These are phyloP conservation scores for Cyprinodon brontotheroides DNA, from an alignment of 2,113 vertebrate genomes.

Conservation along the genomic window DNA sequence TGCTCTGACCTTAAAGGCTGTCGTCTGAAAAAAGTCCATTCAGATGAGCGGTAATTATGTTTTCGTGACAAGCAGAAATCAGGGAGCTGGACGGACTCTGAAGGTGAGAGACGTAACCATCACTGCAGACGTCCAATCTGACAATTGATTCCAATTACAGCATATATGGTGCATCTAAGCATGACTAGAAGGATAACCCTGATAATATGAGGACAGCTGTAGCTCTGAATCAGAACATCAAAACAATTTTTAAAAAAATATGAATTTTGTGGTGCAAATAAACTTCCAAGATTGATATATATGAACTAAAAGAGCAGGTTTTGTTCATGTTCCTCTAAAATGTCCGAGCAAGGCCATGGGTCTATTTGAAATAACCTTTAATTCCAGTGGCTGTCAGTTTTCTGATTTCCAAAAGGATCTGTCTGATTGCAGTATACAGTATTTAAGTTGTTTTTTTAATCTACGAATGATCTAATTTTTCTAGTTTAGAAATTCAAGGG, in stretches of 20 bases:
- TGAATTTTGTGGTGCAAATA: background rate
- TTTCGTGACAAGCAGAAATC: conserved; percentile 42
- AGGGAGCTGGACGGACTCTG: conserved; percentile 10
- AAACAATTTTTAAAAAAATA: background rate
- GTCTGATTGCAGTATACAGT: too few relatives aligned
- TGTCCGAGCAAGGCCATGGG: background rate
- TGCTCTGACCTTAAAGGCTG: conserved; percentile 46
- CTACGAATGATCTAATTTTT: background rate
- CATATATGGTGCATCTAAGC: background rate
- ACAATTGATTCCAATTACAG: conserved; percentile 44
- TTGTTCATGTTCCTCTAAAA: background rate
- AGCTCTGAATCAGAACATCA: background rate
- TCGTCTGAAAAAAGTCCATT: conserved; percentile 34
- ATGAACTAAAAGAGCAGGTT: background rate
- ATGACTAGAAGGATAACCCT: background rate
- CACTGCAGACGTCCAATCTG: conserved; percentile 35
- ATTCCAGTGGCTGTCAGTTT: background rate
- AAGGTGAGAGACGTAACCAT: conserved; percentile 57
- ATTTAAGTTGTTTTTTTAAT: background rate
- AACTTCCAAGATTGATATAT: background rate
- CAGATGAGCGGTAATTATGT: conserved; percentile 56
- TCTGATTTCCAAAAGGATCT: background rate
- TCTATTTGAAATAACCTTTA: background rate
- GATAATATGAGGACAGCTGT: background rate
- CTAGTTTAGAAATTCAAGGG: background rate